Base-by-base conservation (phyloP, 2,113 vertebrate genomes). In the Corydoras sp. region DNA sequence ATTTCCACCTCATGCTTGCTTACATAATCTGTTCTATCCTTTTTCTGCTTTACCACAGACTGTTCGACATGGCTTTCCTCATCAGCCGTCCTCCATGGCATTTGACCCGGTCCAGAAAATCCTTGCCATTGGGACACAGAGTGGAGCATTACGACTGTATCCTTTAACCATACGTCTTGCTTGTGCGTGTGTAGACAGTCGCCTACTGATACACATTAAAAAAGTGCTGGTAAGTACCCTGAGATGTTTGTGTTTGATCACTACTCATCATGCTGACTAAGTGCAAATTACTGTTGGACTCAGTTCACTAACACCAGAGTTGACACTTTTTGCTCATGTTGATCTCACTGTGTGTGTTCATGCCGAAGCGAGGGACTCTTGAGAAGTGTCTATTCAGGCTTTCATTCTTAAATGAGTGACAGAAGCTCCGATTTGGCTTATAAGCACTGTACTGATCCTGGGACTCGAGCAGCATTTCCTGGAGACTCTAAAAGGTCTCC, bases 91-190 rank as follows among this genome's bases (percentile, higher is more conserved):
- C 3, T 92, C 97, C 74, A 90, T 99, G 95, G 95, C 96, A 73
- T 97, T 98, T 73, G 97, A 99, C 92, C 95, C 97, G 0, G 97
- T 99, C 72, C 97, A 99, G 93, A 99, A 99, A 92, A 98, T 99
- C 77, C 85, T 99, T 84, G 96, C 95, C 78, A 82, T 99, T 2
- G 97, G 97, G 74, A 98, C 95, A 79, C 95, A 97, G 87, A 93
- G 86, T 62, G 96, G 97, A 83, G 94, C 95, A 78, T 88, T 99
- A 76, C 90, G 97, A 85, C 89, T 99, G 97, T 99, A 99, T 99
- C 97, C 97, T 99, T 98, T 91, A 83, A 65, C 30, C 72, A 24
- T 53, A 49, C 43, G 9, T 32, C 12, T 11, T 43, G n/a, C 13
- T 12, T 15, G 59, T 62, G 9, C 50, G 58, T 56, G 59, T 10